Conservation (phyloP, 1,140 invertebrate species). For the Leptestheria dahalacensis region DNA sequence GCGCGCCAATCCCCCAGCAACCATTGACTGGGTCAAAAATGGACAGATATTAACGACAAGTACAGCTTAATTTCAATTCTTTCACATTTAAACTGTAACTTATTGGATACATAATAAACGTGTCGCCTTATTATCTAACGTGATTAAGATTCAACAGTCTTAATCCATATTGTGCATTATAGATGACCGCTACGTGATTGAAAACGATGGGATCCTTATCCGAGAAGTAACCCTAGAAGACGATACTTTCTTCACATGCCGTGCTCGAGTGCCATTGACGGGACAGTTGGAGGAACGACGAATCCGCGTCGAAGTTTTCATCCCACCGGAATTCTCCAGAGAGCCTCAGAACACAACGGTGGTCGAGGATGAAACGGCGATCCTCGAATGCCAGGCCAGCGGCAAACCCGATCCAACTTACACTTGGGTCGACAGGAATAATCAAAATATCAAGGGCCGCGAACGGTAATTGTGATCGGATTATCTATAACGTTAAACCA, state of each 20-base stretch:
- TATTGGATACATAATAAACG: too few relatives aligned
- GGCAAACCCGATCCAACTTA: constrained; percentile 68
- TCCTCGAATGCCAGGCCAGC: constrained; percentile 53
- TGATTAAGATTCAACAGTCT: neutral
- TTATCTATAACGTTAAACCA: neutral
- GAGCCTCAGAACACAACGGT: constrained; percentile 41
- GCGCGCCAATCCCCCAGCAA: constrained; percentile 61
- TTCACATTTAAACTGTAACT: too few relatives aligned
- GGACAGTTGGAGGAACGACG: constrained; percentile 54
- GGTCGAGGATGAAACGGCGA: constrained; percentile 57
- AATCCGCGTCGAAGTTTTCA: constrained; percentile 69
- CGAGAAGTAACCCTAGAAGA: constrained; percentile 60
- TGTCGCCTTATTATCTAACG: neutral
- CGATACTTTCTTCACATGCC: constrained; percentile 68
- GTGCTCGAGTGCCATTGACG: constrained; percentile 59
- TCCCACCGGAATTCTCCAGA: constrained; percentile 49
- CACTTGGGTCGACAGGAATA: constrained; percentile 44
- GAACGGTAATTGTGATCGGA: constrained; percentile 6
- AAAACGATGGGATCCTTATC: constrained; percentile 57
- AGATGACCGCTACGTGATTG: constrained; percentile 52
- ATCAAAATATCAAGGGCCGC: constrained; percentile 10
- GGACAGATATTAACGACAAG: constrained; percentile 36
- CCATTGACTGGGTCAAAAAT: constrained; percentile 68
- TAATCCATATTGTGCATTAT: constrained; percentile 19
- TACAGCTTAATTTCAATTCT: constrained; percentile 11